Conservation (phyloP, 2,113 vertebrate species). For the Tragelaphus buxtoni region DNA sequence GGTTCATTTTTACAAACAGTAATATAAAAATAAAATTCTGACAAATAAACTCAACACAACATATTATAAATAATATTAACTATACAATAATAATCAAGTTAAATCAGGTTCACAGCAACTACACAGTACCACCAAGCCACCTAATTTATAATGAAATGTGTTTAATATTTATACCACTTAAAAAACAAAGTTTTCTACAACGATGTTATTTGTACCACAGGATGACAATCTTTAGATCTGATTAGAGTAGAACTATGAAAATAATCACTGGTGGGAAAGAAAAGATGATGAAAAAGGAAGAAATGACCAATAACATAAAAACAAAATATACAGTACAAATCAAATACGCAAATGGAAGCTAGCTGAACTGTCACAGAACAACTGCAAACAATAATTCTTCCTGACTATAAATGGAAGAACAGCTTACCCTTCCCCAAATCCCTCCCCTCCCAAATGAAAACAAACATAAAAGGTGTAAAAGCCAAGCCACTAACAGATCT, state of each 20-base stretch:
- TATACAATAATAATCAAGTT: not conserved
- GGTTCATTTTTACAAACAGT: not conserved
- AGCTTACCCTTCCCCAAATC: not conserved
- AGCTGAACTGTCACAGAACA: not conserved
- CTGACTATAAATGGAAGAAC: not conserved
- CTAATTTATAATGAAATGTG: not conserved
- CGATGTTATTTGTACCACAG: constrained; percentile 17
- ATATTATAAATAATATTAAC: constrained; percentile 2
- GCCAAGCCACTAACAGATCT: not conserved
- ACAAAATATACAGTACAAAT: constrained; percentile 23
- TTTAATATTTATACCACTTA: not conserved
- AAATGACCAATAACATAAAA: constrained; percentile 36
- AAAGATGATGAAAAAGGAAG: not conserved
- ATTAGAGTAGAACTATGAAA: not conserved
- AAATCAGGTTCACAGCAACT: not conserved
- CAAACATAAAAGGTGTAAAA: not conserved
- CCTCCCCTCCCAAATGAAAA: not conserved
- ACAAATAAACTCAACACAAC: constrained; percentile 9
- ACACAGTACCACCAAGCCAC: not conserved
- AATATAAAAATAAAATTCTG: not conserved
- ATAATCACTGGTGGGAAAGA: constrained; percentile 25
- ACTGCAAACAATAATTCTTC: not conserved
- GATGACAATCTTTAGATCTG: constrained; percentile 22
- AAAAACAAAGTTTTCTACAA: not conserved
- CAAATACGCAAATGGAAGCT: constrained; percentile 28